Evolutionary conservation across 2,888 invertebrate genomes (phyloP).

Genomic region (Cactoblastis cactorum): DNA sequence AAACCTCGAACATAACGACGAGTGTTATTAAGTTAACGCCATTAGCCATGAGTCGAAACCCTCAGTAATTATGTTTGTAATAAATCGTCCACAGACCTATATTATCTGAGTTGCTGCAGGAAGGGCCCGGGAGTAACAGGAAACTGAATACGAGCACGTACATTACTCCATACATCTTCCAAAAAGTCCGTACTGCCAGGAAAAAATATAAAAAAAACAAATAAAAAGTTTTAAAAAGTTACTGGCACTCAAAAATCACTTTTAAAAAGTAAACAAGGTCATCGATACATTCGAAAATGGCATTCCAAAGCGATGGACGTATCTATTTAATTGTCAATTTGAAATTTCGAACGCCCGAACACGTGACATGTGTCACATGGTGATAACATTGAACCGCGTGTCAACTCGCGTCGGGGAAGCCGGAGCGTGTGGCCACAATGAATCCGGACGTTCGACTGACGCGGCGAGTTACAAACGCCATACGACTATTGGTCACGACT

Average conservation of each 20-base stretch:
- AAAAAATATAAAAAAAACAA: constrained; percentile 24
- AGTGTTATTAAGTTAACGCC: constrained; percentile 44
- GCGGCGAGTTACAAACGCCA: constrained; percentile 51
- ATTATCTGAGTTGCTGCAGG: constrained; percentile 68
- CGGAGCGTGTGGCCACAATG: constrained; percentile 70
- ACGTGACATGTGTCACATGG: constrained; percentile 46
- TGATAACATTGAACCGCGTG: constrained; percentile 47
- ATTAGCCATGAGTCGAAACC: constrained; percentile 41
- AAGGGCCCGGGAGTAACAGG: constrained; percentile 55
- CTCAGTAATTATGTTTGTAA: constrained; percentile 49
- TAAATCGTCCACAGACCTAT: constrained; percentile 63
- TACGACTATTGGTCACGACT: constrained; percentile 70
- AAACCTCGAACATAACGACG: constrained; percentile 33
- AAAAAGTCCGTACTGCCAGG: constrained; percentile 23
- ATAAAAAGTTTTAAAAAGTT: constrained; percentile 12
- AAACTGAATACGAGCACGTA: constrained; percentile 45
- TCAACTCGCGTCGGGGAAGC: constrained; percentile 50
- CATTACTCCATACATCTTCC: constrained; percentile 42
- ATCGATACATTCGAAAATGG: neutral
- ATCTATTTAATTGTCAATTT: constrained; percentile 17
- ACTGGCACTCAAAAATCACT: constrained; percentile 14
- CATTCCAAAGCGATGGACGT: neutral
- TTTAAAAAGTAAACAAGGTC: constrained; percentile 4
- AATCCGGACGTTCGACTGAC: constrained; percentile 70
- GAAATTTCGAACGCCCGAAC: constrained; percentile 31